Conservation (phyloP, 2,888 invertebrate genomes). For the Alcis repandata region DNA sequence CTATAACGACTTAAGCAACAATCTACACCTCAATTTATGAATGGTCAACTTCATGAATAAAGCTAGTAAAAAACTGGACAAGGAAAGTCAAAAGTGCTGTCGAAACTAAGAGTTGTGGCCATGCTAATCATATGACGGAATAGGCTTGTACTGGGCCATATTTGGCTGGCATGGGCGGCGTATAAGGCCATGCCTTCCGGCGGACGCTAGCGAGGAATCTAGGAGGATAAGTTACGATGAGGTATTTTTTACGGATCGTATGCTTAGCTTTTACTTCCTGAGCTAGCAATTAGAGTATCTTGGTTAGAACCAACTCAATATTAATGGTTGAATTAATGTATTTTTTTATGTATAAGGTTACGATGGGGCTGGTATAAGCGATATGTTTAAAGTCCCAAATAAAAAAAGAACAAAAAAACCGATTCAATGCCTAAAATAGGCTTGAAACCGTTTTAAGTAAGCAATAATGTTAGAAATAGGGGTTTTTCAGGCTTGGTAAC, state of each 20-base stretch:
- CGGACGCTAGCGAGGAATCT: conserved; percentile 43
- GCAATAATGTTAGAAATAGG: too few species aligned
- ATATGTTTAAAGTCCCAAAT: too few species aligned
- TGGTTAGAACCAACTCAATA: too few species aligned
- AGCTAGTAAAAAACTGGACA: too few species aligned
- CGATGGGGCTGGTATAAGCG: too few species aligned
- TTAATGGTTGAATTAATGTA: too few species aligned
- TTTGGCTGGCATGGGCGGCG: conserved; percentile 39
- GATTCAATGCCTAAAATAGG: too few species aligned
- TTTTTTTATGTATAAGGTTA: too few species aligned
- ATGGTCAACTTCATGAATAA: neutral
- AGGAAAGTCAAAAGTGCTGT: conserved; percentile 39
- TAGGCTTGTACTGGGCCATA: conserved; percentile 37
- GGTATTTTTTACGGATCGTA: conserved; percentile 32
- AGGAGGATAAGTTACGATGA: conserved; percentile 20
- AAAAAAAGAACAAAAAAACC: too few species aligned
- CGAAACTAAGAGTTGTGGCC: conserved; percentile 44
- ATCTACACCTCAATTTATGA: neutral
- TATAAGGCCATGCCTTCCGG: conserved; percentile 46
- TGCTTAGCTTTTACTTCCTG: neutral
- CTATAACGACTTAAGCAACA: neutral
- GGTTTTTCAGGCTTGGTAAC: too few species aligned
- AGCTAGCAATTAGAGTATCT: neutral
- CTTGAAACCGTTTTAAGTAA: too few species aligned
- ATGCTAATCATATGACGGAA: conserved; percentile 40